phyloP scores from a whole-genome alignment of 2,888 invertebrate genomes.

The Linnaemya tessellans region DNA sequence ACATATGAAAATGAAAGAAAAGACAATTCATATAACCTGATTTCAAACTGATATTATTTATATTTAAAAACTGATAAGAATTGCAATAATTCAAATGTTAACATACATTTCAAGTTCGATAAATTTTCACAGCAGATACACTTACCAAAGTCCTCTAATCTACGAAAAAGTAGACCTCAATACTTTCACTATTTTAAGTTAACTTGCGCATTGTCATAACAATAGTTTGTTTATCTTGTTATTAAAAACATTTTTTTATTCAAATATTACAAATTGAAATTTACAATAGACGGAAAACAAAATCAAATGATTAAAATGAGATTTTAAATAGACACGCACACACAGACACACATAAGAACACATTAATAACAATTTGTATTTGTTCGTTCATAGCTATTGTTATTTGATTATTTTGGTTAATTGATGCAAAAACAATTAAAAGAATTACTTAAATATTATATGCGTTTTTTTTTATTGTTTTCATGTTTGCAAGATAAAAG shows the following conservation, averaged over 20 bases:
- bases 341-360: conserved; percentile 50
- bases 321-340: conserved; percentile 46
- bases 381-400: conserved; percentile 48
- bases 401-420: conserved; percentile 68
- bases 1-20: too few relatives aligned
- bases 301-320: conserved; percentile 50
- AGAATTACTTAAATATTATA: conserved; percentile 20
- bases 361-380: conserved; percentile 58
- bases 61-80: not conserved
- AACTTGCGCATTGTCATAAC: conserved; percentile 45
- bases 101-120: conserved; percentile 59
- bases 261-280: conserved; percentile 34
- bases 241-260: conserved; percentile 13
- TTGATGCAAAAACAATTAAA: conserved; percentile 69
- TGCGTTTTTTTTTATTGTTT: conserved; percentile 33
- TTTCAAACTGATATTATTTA: too few relatives aligned
- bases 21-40: too few relatives aligned
- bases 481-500: conserved; percentile 62
- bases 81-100: conserved; percentile 29
- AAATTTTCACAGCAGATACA: conserved; percentile 44
- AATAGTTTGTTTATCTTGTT: conserved; percentile 11
- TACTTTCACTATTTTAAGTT: conserved; percentile 38
- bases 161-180: conserved; percentile 41
- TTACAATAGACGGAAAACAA: conserved; percentile 48
- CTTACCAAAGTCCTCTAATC: conserved; percentile 39